Percentiles rank a stretch among this genome's conserved stretches.
These are phyloP conservation scores for Iphiclides podalirius DNA, from an alignment of 2,888 invertebrate species.

Conservation along the genomic window DNA sequence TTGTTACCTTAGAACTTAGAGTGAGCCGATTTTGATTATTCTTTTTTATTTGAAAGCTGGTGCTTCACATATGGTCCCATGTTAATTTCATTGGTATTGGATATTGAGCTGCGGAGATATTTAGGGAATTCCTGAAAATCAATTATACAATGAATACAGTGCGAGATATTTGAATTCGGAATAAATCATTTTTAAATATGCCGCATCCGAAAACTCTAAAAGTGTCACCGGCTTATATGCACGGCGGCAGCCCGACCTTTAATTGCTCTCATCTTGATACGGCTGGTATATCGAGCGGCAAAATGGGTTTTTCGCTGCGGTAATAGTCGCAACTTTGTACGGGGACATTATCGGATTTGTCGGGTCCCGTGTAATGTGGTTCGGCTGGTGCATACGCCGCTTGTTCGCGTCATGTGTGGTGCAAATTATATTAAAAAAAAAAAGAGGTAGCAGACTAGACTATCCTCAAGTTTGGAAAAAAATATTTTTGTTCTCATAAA, in stretches of 20 bases:
- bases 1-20: no score
- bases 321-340: constrained; percentile 72
- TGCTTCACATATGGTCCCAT: no score
- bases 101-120: no score
- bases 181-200: constrained; percentile 19
- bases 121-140: no score
- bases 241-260: constrained; percentile 58
- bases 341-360: constrained; percentile 70
- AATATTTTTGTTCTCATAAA: no score
- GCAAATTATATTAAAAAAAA: no score
- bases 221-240: constrained; percentile 24
- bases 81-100: no score
- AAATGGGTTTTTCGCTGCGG: constrained; percentile 76
- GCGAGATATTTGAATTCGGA: not conserved
- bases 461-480: no score
- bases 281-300: constrained; percentile 78
- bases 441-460: no score
- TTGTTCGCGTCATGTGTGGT: not conserved
- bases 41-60: no score
- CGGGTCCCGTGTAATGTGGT: constrained; percentile 16
- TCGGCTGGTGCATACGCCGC: not conserved
- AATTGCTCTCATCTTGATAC: constrained; percentile 80
- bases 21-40: no score
- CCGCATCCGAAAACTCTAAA: constrained; percentile 45
- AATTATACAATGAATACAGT: no score